A percentile compares a stretch with the other conserved stretches of the same genome.
Evolutionary conservation across 2,888 invertebrate genomes (phyloP).

Genomic region (Drosophila affinis): DNA sequence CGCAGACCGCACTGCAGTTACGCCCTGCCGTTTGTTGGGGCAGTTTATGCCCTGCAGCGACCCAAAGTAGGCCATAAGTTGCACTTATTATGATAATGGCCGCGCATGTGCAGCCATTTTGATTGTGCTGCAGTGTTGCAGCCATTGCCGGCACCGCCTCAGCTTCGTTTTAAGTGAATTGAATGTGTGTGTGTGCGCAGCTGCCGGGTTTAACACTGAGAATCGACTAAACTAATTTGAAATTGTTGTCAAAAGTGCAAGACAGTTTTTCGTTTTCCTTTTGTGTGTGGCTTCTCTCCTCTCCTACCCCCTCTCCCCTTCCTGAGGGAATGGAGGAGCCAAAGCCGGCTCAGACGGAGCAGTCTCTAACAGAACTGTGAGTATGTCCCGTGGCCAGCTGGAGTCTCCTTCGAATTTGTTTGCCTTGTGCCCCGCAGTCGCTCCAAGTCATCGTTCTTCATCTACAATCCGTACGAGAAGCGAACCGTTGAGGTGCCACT

Average conservation of each 20-base stretch:
- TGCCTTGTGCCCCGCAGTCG: conserved; percentile 17
- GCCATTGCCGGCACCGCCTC: conserved; percentile 18
- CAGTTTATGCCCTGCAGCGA: conserved; percentile 52
- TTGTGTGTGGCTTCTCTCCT: background rate
- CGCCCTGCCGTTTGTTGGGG: conserved; percentile 26
- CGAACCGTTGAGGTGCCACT: conserved; percentile 60
- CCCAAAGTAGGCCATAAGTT: conserved; percentile 67
- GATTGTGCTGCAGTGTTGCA: conserved; percentile 38
- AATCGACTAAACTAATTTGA: conserved; percentile 51
- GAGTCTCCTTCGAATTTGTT: background rate
- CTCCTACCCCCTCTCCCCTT: too few species aligned
- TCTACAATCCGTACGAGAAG: conserved; percentile 64
- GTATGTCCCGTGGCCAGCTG: conserved; percentile 15
- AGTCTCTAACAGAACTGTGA: conserved; percentile 35
- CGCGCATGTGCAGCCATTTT: conserved; percentile 72
- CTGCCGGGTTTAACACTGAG: conserved; percentile 13
- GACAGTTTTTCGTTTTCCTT: conserved; percentile 10
- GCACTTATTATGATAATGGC: conserved; percentile 68
- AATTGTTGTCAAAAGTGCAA: conserved; percentile 69
- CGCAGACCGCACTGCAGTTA: conserved; percentile 14
- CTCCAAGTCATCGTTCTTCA: conserved; percentile 53
- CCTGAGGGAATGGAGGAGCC: conserved; percentile 18
- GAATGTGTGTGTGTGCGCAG: conserved; percentile 57
- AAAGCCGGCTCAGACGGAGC: background rate
- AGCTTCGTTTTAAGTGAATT: conserved; percentile 68